These are phyloP conservation scores for Micromussa lordhowensis DNA, from an alignment of 92 coral and sea anemone genomes.

Conservation along the genomic window DNA sequence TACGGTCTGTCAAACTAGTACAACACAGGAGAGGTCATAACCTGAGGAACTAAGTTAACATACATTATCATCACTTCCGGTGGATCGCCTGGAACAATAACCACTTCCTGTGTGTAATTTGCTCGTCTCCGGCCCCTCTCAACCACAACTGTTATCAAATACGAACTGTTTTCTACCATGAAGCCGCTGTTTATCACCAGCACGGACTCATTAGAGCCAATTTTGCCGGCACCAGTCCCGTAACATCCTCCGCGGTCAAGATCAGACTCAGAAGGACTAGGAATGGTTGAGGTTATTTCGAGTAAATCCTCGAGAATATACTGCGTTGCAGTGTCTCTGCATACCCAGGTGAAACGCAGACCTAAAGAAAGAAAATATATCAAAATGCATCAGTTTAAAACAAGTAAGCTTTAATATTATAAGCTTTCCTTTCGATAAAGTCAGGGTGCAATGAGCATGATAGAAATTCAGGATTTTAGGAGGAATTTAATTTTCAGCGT, in stretches of 20 bases:
- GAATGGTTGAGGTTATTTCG: slow-evolving; percentile 12
- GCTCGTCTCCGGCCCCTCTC: slow-evolving; percentile 58
- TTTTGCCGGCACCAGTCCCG: slow-evolving; percentile 77
- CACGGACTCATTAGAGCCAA: slow-evolving; percentile 47
- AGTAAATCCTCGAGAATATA: slow-evolving; percentile 25
- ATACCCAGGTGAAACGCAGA: slow-evolving; percentile 58
- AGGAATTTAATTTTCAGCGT: background rate
- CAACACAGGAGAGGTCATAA: background rate
- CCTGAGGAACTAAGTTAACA: background rate
- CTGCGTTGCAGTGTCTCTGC: slow-evolving; percentile 33
- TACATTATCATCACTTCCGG: slow-evolving; percentile 68
- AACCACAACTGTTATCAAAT: slow-evolving; percentile 65
- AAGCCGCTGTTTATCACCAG: slow-evolving; percentile 53
- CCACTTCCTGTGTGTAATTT: slow-evolving; percentile 56
- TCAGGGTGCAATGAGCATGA: too few species aligned
- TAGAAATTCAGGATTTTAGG: background rate
- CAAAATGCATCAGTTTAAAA: background rate
- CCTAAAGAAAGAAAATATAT: slow-evolving; percentile 1
- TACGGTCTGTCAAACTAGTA: too few species aligned
- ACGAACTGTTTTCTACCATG: slow-evolving; percentile 59
- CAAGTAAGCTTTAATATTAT: background rate
- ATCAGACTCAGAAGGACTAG: background rate
- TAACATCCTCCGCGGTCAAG: slow-evolving; percentile 73
- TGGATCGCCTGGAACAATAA: slow-evolving; percentile 57
- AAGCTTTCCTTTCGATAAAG: background rate